Percentiles rank a stretch among this genome's conserved stretches.
Conservation (phyloP, 2,888 invertebrate species). For the Drosophila diplacantha region DNA sequence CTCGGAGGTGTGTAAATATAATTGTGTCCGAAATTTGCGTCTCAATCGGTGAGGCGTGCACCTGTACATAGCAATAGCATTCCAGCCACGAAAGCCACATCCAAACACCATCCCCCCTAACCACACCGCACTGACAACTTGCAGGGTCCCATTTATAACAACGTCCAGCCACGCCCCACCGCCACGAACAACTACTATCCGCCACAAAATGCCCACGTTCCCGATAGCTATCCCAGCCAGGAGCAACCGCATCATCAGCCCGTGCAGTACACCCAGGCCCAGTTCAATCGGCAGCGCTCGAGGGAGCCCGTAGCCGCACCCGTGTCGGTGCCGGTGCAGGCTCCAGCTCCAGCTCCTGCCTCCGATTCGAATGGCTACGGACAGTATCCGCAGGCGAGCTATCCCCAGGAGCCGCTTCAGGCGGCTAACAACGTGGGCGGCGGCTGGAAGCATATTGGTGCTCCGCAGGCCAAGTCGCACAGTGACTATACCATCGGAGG, state of each 20-base stretch:
- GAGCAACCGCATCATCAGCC: constrained; percentile 57
- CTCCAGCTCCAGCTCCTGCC: constrained; percentile 42
- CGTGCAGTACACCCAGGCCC: constrained; percentile 70
- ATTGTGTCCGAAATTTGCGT: constrained; percentile 49
- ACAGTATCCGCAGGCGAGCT: constrained; percentile 18
- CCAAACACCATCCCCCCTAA: constrained; percentile 34
- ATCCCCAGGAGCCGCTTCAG: constrained; percentile 35
- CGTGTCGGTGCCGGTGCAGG: constrained; percentile 23
- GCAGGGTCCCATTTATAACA: constrained; percentile 74
- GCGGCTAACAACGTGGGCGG: constrained; percentile 30
- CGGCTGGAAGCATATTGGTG: constrained; percentile 66
- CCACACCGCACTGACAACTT: constrained; percentile 57
- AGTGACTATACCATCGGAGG: constrained; percentile 39
- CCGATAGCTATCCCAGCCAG: constrained; percentile 53
- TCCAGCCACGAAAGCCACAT: constrained; percentile 11
- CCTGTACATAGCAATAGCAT: constrained; percentile 25
- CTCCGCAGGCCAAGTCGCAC: constrained; percentile 57
- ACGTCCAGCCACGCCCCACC: constrained; percentile 60
- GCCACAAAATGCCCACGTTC: constrained; percentile 61
- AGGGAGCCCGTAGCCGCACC: constrained; percentile 52
- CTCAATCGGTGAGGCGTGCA: constrained; percentile 45
- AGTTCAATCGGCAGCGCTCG: constrained; percentile 65
- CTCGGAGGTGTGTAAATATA: constrained; percentile 55
- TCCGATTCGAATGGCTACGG: constrained; percentile 23
- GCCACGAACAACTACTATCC: constrained; percentile 38